Evolutionary conservation across 2,113 vertebrate genomes (phyloP), one percentile per base, ranked within the genome.

Genomic region (Phyllopteryx taeniolatus): DNA sequence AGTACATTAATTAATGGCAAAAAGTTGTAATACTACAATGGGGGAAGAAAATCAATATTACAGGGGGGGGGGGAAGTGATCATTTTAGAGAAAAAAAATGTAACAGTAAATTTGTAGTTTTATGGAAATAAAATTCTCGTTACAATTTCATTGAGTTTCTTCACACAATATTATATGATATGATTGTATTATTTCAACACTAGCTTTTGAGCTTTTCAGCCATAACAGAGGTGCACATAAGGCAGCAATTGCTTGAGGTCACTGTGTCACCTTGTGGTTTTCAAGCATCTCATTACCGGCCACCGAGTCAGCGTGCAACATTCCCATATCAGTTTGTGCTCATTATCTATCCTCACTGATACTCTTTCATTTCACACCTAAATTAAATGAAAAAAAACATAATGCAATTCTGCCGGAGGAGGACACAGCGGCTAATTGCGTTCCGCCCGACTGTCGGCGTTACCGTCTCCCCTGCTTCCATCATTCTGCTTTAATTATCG

Each of bases 311-410:
- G 63, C 76, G 83, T 75, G 53, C 53, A 56, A 56, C 47, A 81
- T 84, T 86, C 90, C 80, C 85, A 86, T 84, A 85, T 83, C 82
- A 75, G 78, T 85, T 89, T 83, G 78, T 83, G 78, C 87, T 91
- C 82, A 86, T 91, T 91, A 92, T 89, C 83, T 87, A 79, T 85
- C 64, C 73, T 81, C 78, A 79, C 88, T 89, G 87, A 90, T 90
- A 89, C 79, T 62, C 60, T 88, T 92, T 93, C 83, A 91, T 91
- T 92, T 88, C 53, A 54, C 1, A 49, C 69, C 82, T 88, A 90
- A 90, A 92, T 92, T 86, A 91, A 90, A 90, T 90, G 88, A 88
- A 87, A 27, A 27, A 22, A 46, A 79, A 42, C 77, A 72, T 87
- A 88, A 91, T 90, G 82, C 83, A 88, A 82, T 92, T 84, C 81